Base-by-base conservation (phyloP, 2,113 vertebrate species). In the Upupa epops region DNA sequence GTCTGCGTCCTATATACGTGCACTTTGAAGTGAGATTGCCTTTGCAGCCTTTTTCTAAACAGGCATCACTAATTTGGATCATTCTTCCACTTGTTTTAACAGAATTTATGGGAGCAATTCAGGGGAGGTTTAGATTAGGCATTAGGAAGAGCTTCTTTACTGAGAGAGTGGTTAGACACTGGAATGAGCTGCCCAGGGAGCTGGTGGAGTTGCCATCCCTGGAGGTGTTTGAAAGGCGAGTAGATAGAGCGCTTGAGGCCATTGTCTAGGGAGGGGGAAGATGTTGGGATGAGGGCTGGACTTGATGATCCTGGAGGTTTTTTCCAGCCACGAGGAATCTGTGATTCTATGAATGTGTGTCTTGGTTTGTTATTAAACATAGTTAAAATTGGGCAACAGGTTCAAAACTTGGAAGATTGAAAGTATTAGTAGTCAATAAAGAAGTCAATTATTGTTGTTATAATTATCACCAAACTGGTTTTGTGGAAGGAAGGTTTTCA, bases 1-100 rank as follows among this genome's bases (percentile, higher is more conserved):
- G 45, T 12, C 19, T 51, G 12, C 19, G 8, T 73, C 36, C 32
- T 26, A 9, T 49, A 3, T 4, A 2, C 16, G 5, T 1, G 3
- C 64, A 19, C 42, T 42, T 54, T 26, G n/a, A 76, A 9, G 17
- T 21, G 46, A 24, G 37, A 32, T 49, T 32, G 12, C 46, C 40
- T 86, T 68, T 58, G n/a, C 36, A 79, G 24, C 22, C 8, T 49
- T 60, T 49, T 9, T 61, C 11, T 56, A 51, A 56, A 34, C 8
- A 8, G n/a, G 40, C 65, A 52, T 66, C 11, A 4, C 21, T 58
- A 29, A n/a, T 91, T 58, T 73, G 32, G 16, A 13, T 76, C 45
- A 59, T 58, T 48, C 21, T 29, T 58, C 31, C 51, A 55, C 21
- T 4, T 3, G 2, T 58, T 63, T 51, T 46, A 34, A 40, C 28